Percentiles rank a stretch among this genome's conserved stretches.
These are phyloP conservation scores for Microplitis manilae DNA, from an alignment of 2,888 invertebrate genomes.

Conservation along the genomic window DNA sequence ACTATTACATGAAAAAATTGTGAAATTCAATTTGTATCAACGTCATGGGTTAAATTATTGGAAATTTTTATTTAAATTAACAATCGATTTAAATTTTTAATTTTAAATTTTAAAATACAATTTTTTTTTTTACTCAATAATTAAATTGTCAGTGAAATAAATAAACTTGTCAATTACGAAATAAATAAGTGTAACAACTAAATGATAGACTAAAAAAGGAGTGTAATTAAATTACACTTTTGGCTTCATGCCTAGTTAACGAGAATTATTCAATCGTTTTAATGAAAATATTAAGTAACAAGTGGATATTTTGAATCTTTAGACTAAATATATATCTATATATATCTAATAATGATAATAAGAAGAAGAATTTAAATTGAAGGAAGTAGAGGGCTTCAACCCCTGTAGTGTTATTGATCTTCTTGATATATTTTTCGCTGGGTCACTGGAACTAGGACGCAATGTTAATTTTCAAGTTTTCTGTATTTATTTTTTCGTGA, in stretches of 20 bases:
- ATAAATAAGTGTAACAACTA: too few species aligned
- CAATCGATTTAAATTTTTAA: too few species aligned
- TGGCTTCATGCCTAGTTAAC: too few species aligned
- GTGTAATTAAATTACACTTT: too few species aligned
- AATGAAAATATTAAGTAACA: too few species aligned
- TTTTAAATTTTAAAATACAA: too few species aligned
- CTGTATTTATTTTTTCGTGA: background rate
- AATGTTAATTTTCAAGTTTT: background rate
- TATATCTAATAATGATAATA: background rate
- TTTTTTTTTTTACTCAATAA: too few species aligned
- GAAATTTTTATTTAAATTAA: background rate
- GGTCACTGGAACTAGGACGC: background rate
- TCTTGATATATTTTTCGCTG: background rate
- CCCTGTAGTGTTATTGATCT: slow-evolving; percentile 1
- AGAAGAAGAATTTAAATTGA: background rate
- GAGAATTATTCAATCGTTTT: too few species aligned
- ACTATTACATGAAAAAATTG: background rate
- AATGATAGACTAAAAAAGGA: too few species aligned
- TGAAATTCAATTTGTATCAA: background rate
- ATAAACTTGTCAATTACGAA: too few species aligned
- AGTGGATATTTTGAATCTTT: too few species aligned
- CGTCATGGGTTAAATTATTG: background rate
- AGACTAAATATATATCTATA: background rate
- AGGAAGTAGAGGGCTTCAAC: background rate
- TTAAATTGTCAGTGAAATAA: too few species aligned